These are phyloP conservation scores for Heterohyrax brucei DNA, from an alignment of 2,797 vertebrate genomes.

Conservation along the genomic window DNA sequence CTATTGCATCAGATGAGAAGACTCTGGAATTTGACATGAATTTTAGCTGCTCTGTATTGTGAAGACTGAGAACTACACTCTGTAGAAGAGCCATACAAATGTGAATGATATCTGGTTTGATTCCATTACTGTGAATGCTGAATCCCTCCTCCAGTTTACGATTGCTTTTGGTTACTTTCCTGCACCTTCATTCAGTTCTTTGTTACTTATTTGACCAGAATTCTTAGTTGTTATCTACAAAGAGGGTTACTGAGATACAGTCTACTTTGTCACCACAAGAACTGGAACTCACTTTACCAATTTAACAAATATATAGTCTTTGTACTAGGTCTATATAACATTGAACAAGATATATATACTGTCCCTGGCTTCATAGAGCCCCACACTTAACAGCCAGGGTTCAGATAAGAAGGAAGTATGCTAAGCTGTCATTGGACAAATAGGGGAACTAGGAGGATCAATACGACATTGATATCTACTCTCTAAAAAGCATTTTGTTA, in stretches of 20 bases:
- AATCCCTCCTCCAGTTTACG: neutral
- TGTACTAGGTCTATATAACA: neutral
- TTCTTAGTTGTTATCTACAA: neutral
- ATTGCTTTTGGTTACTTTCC: neutral
- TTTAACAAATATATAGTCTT: neutral
- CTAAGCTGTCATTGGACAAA: neutral
- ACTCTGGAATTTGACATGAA: neutral
- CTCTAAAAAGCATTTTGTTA: neutral
- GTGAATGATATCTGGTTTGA: neutral
- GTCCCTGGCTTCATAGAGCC: neutral
- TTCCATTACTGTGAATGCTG: neutral
- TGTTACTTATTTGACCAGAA: neutral
- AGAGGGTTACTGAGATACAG: neutral
- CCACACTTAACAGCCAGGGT: neutral
- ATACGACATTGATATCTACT: neutral
- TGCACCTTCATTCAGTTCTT: neutral
- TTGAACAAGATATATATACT: neutral
- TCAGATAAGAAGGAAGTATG: neutral
- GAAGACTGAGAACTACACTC: neutral
- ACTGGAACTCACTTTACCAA: neutral
- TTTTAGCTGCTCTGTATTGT: neutral
- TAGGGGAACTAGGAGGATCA: neutral
- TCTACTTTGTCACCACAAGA: neutral
- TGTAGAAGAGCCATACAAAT: neutral
- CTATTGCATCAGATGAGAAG: neutral